phyloP scores from a whole-genome alignment of 2,888 invertebrate species.

The Conistra vaccinii region DNA sequence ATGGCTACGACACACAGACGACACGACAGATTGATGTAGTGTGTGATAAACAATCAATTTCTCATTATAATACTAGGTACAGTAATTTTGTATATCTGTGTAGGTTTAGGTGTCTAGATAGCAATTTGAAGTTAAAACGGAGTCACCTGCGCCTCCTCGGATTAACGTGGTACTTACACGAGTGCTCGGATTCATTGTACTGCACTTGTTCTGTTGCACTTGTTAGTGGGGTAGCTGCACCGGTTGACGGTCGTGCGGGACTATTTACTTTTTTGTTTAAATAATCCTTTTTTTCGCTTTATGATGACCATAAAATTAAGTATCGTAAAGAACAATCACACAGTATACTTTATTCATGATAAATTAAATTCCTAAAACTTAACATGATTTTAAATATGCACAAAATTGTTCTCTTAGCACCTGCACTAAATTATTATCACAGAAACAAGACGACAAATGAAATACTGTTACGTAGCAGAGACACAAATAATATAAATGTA shows the following conservation, averaged over 20 bases:
- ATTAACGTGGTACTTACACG: constrained; percentile 31
- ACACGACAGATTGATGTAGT: background rate
- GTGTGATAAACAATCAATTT: background rate
- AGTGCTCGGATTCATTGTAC: constrained; percentile 52
- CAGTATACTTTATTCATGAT: background rate
- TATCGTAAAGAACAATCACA: background rate
- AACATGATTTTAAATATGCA: background rate
- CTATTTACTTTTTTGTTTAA: background rate
- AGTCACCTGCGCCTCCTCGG: constrained; percentile 51
- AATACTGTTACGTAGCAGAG: background rate
- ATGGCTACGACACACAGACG: too few species aligned
- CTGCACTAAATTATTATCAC: background rate
- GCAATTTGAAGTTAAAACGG: background rate
- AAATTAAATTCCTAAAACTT: background rate
- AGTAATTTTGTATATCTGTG: background rate
- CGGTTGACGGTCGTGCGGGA: background rate
- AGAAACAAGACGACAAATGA: background rate
- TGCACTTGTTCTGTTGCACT: constrained; percentile 55
- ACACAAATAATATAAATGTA: background rate
- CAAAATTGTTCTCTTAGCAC: background rate
- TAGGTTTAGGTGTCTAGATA: too few species aligned
- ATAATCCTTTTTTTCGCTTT: background rate
- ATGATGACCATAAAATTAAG: background rate
- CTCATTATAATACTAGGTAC: background rate
- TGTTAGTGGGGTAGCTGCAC: constrained; percentile 18